A percentile compares a stretch with the other conserved stretches of the same genome.
These are phyloP conservation scores for Cyanoliseus patagonus DNA, from an alignment of 2,113 vertebrate genomes.

Conservation along the genomic window DNA sequence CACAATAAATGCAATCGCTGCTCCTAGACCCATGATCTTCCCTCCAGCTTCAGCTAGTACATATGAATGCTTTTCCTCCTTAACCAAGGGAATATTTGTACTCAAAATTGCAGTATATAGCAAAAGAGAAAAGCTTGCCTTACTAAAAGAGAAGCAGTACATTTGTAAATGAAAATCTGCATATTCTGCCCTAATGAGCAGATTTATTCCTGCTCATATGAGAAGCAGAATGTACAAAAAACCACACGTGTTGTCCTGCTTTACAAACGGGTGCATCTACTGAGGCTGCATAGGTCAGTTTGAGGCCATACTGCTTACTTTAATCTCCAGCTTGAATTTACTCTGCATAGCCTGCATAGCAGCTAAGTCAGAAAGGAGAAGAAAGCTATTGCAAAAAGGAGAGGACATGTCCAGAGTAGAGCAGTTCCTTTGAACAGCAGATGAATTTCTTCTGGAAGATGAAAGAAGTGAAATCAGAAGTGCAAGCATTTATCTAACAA, in stretches of 20 bases:
- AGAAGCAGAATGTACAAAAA: neutral
- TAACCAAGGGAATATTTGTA: neutral
- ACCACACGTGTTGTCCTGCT: neutral
- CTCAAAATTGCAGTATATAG: neutral
- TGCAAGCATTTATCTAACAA: neutral
- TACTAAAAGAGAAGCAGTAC: neutral
- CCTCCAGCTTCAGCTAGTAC: neutral
- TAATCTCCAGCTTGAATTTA: neutral
- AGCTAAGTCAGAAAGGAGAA: neutral
- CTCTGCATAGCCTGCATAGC: neutral
- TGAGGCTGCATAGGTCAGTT: neutral
- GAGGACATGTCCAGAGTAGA: accelerated
- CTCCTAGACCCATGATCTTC: neutral
- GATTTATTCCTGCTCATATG: accelerated
- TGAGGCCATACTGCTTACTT: neutral
- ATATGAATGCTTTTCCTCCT: neutral
- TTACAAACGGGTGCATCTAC: neutral
- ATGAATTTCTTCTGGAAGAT: neutral
- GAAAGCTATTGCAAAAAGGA: neutral
- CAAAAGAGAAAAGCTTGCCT: neutral
- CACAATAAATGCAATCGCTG: neutral
- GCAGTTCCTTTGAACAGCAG: neutral
- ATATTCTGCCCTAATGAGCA: neutral
- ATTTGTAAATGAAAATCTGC: neutral
- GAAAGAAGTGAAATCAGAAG: neutral